Evolutionary conservation across 1,140 invertebrate species (phyloP), one percentile per base, ranked within the genome.

Genomic region (Drosophila grimshawi): DNA sequence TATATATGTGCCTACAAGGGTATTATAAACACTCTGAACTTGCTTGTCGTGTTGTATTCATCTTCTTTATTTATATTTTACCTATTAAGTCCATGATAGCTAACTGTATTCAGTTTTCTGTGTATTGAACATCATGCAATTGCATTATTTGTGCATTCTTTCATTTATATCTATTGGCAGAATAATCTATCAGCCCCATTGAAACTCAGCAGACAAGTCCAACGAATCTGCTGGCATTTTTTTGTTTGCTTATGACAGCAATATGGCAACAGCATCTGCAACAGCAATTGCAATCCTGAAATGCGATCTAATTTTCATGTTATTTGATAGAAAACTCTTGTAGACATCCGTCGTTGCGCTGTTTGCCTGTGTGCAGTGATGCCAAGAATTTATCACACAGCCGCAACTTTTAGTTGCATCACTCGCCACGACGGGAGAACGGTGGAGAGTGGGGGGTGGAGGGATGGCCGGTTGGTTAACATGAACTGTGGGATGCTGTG

Each of bases 321-420:
- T 88, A 74, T 86, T 86, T 83, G 83, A 86, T 88, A 88, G 83
- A 77, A 80, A 79, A 86, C 66, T 73, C 70, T 81, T 86, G 82
- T 81, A 65, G 78, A 64, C 56, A 61, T 77, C 56, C 46, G 60
- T 74, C 53, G 62, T 52, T 37, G 43, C 10, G 35, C 62, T 41
- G 52, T 65, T 45, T 65, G 29, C 19, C 52, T 65, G 27, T 37
- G 69, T 35, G 55, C 63, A 73, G 70, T 78, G 78, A 81, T 75
- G 79, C 66, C 62, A 66, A 67, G 82, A 86, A 86, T 82, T 86
- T 86, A 86, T 86, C 82, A 80, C 64, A 82, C 61, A 80, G 71
- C 68, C 19, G 35, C 63, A 67, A 67, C 63, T 67, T 67, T 67
- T 27, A 48, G 48, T 66, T 72, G 69, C 69, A 72, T 57, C 68